Percentiles rank a stretch among this genome's conserved stretches.
Evolutionary conservation across 2,888 invertebrate genomes (phyloP).

Genomic region (Megamerina dolium): DNA sequence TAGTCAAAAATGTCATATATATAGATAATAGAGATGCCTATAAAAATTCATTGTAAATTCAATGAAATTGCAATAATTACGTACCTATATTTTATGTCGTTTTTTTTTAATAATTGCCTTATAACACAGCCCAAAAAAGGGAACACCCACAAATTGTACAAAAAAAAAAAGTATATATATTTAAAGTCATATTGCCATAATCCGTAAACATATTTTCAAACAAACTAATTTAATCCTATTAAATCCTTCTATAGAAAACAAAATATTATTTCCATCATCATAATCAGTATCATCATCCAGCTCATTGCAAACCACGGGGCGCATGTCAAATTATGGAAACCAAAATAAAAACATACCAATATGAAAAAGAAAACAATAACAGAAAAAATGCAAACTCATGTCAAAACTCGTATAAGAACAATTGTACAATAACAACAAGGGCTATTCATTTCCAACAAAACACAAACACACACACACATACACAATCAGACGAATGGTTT

Average conservation of each 20-base stretch:
- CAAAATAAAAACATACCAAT: too few relatives aligned
- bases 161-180: slow-evolving; percentile 26
- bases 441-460: slow-evolving; percentile 28
- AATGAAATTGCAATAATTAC: too few relatives aligned
- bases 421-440: background rate
- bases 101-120: too few relatives aligned
- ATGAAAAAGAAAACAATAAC: too few relatives aligned
- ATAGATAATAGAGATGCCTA: too few relatives aligned
- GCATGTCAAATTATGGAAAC: slow-evolving; percentile 45
- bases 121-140: too few relatives aligned
- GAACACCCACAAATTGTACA: slow-evolving; percentile 4
- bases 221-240: slow-evolving; percentile 38
- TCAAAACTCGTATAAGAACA: slow-evolving; percentile 2
- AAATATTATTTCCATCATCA: slow-evolving; percentile 40
- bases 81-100: too few relatives aligned
- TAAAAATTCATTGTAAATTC: too few relatives aligned
- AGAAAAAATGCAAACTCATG: slow-evolving; percentile 39
- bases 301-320: slow-evolving; percentile 41
- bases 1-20: too few relatives aligned
- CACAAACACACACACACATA: slow-evolving; percentile 19
- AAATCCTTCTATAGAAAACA: slow-evolving; percentile 34
- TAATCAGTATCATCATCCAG: too few relatives aligned
- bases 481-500: slow-evolving; percentile 18
- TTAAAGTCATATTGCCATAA: slow-evolving; percentile 1
- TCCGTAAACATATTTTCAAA: slow-evolving; percentile 36